These are phyloP conservation scores for Glaucomys volans DNA, from an alignment of 2,113 vertebrate species.

Conservation along the genomic window DNA sequence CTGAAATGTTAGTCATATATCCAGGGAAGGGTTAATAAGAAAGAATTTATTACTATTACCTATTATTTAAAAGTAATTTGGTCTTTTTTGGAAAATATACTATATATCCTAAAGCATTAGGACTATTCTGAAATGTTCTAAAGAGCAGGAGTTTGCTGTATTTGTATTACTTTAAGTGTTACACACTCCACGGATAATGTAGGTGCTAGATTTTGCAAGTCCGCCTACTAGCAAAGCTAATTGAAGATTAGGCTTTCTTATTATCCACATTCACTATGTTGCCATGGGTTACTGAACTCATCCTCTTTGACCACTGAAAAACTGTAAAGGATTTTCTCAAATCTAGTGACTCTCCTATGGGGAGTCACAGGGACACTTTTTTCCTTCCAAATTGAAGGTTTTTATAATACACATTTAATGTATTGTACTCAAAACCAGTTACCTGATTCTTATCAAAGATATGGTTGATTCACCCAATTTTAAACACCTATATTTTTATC, in stretches of 20 bases:
- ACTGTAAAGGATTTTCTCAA: neutral
- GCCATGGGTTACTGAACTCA: conserved; percentile 9
- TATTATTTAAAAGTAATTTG: neutral
- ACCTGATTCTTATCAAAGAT: neutral
- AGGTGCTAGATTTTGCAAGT: conserved; percentile 47
- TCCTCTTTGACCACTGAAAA: neutral
- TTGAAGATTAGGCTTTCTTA: neutral
- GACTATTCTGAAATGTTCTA: conserved; percentile 59
- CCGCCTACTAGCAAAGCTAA: neutral
- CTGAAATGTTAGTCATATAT: conserved; percentile 72
- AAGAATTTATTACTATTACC: conserved; percentile 63
- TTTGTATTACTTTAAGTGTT: conserved; percentile 42
- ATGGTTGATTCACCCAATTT: neutral
- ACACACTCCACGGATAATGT: neutral
- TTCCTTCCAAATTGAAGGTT: neutral
- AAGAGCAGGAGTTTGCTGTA: conserved; percentile 26
- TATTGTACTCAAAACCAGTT: neutral
- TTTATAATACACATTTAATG: neutral
- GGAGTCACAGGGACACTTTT: conserved; percentile 23
- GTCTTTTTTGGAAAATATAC: neutral
- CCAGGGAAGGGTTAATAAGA: conserved; percentile 66
- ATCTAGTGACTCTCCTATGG: neutral
- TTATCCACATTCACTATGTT: neutral
- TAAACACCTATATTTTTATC: neutral
- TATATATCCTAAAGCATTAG: conserved; percentile 64